A percentile compares a stretch with the other conserved stretches of the same genome.
These are phyloP conservation scores for Lamellibrachia columna DNA, from an alignment of 2,888 invertebrate species.

Conservation along the genomic window DNA sequence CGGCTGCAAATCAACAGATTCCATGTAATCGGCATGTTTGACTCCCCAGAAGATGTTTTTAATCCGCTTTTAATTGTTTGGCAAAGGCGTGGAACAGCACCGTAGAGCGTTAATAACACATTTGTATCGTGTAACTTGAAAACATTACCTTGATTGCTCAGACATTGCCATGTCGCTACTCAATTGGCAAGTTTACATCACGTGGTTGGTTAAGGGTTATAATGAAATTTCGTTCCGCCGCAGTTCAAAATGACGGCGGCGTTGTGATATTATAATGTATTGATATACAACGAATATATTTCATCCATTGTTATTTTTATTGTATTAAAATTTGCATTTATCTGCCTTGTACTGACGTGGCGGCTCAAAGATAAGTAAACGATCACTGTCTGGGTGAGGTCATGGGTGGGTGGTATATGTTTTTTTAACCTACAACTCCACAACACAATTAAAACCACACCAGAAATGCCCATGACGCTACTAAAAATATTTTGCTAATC, in stretches of 20 bases:
- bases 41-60: not conserved
- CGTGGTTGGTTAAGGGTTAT: too few species aligned
- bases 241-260: too few species aligned
- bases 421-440: not conserved
- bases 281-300: too few species aligned
- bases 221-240: too few species aligned
- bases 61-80: not conserved
- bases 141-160: not conserved
- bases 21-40: not conserved
- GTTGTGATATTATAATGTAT: too few species aligned
- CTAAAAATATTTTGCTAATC: not conserved
- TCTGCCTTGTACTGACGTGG: too few species aligned
- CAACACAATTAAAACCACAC: not conserved
- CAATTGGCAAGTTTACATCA: too few species aligned
- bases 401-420: not conserved
- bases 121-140: not conserved
- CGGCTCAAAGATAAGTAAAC: too few species aligned
- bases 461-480: not conserved
- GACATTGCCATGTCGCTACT: too few species aligned
- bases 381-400: too few species aligned
- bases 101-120: not conserved
- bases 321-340: too few species aligned
- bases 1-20: not conserved
- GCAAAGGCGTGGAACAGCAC: not conserved
- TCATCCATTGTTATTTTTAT: too few species aligned